A percentile compares a stretch with the other conserved stretches of the same genome.
Evolutionary conservation across 1,140 invertebrate genomes (phyloP).

Genomic region (Heliconius hermathena): DNA sequence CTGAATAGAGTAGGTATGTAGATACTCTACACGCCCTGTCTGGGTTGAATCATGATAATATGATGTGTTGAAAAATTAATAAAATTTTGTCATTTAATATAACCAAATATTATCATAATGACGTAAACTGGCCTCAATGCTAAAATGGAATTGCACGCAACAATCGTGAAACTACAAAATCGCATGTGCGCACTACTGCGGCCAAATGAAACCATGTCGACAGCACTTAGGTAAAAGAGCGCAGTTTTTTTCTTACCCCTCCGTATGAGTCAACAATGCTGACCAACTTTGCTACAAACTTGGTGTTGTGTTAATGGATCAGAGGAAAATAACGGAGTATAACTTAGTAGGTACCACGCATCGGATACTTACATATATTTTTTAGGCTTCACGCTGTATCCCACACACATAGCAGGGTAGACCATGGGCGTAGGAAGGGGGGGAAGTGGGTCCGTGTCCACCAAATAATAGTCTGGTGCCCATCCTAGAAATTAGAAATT

Average conservation of each 20-base stretch:
- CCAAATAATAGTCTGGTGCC: no score
- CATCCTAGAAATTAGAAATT: no score
- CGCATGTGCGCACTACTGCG: slow-evolving; percentile 25
- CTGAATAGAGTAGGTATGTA: not conserved
- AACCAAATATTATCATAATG: slow-evolving; percentile 16
- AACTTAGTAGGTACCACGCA: slow-evolving; percentile 21
- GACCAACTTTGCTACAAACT: slow-evolving; percentile 33
- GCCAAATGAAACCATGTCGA: slow-evolving; percentile 38
- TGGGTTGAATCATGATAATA: slow-evolving; percentile 28
- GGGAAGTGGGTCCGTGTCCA: no score
- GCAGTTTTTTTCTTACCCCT: slow-evolving; percentile 26
- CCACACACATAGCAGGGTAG: no score
- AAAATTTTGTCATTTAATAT: slow-evolving; percentile 28
- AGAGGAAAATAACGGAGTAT: slow-evolving; percentile 30
- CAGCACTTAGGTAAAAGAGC: slow-evolving; percentile 34
- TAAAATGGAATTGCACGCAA: slow-evolving; percentile 29
- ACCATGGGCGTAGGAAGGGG: no score
- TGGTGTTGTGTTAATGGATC: slow-evolving; percentile 32
- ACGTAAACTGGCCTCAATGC: slow-evolving; percentile 26
- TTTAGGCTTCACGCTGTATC: no score
- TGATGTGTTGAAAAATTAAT: slow-evolving; percentile 31
- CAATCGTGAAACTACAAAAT: slow-evolving; percentile 19
- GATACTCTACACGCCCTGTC: slow-evolving; percentile 26
- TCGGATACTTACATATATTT: no score
- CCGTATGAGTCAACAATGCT: slow-evolving; percentile 33